Evolutionary conservation across 2,888 invertebrate species (phyloP).

Genomic region (Vannuccia rotundouncinata): DNA sequence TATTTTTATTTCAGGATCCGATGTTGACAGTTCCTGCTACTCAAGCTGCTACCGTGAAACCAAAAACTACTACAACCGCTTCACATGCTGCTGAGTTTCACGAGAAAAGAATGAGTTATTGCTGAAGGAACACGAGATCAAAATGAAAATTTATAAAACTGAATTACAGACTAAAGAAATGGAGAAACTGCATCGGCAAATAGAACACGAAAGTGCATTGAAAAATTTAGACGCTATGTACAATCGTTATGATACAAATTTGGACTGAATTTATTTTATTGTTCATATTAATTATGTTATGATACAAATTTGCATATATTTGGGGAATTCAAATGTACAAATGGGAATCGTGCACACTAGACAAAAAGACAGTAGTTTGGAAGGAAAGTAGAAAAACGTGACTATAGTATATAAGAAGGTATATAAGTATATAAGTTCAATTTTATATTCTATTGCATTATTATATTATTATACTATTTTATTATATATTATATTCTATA

Average conservation of each 20-base stretch:
- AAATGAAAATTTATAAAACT: constrained; percentile 6
- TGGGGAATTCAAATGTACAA: too few relatives aligned
- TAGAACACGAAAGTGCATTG: constrained; percentile 12
- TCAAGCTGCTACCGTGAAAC: background rate
- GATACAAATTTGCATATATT: background rate
- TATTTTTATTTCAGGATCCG: constrained; percentile 15
- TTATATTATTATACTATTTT: too few relatives aligned
- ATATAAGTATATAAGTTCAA: too few relatives aligned
- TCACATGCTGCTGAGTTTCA: constrained; percentile 3
- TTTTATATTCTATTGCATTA: background rate
- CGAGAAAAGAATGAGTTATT: constrained; percentile 4
- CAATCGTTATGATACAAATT: constrained; percentile 16
- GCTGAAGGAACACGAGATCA: constrained; percentile 15
- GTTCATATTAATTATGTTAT: background rate
- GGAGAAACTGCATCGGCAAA: constrained; percentile 8
- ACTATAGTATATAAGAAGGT: too few relatives aligned
- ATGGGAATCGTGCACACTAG: too few relatives aligned
- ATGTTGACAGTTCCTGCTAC: constrained; percentile 21
- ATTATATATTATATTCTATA: too few relatives aligned
- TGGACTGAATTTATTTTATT: constrained; percentile 16
- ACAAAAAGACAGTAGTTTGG: too few relatives aligned
- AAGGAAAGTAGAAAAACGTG: too few relatives aligned
- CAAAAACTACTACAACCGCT: background rate
- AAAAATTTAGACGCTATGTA: constrained; percentile 1
- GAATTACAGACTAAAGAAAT: background rate